Evolutionary conservation across 2,888 invertebrate species (phyloP), one percentile per base, ranked within the genome.

Genomic region (Penaeus monodon): DNA sequence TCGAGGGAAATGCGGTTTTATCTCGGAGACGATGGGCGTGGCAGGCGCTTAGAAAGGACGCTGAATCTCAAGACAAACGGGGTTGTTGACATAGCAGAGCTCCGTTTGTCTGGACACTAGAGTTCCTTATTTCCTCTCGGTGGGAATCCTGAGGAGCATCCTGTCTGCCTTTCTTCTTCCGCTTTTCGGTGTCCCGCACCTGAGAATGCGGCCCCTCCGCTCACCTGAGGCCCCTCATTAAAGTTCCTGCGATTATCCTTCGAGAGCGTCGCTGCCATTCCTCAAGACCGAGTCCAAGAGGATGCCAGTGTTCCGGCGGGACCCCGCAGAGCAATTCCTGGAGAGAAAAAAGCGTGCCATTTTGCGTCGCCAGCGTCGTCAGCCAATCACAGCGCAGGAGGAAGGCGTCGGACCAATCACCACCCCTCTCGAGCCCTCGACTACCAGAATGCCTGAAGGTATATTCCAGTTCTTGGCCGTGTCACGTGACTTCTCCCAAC

Each of bases 201-300:
- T 84, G 84, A 77, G 84, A 84, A 84, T 84, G 84, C 57, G 84
- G 84, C 78, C 44, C 33, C 63, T 4, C 66, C 57, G 63, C 77
- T 78, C 57, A 78, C 84, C 84, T 84, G 84, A 84, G 49, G 78
- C 84, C 44, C 44, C 44, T 84, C 84, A 84, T 84, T 84, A 84
- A 84, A 84, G 84, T 84, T 84, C 84, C 84, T 84, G 38, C 84
- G 84, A 84, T 84, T 84, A 78, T 84, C 27, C 78, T 49, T 84
- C 49, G 33, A 78, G 84, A 84, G 84, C 74, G 79, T 76, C 79
- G 63, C 74, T 64, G 64, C 68, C 57, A 66, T 66, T 65, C 24
- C 77, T 84, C 63, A 77, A 77, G 29, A 49, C 49, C 17, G 79
- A 57, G 27, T 29, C 27, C 29, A 20, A 76, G 49, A 83, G 33